Evolutionary conservation across 2,888 invertebrate species (phyloP).

Genomic region (Mactromeris polynyma): DNA sequence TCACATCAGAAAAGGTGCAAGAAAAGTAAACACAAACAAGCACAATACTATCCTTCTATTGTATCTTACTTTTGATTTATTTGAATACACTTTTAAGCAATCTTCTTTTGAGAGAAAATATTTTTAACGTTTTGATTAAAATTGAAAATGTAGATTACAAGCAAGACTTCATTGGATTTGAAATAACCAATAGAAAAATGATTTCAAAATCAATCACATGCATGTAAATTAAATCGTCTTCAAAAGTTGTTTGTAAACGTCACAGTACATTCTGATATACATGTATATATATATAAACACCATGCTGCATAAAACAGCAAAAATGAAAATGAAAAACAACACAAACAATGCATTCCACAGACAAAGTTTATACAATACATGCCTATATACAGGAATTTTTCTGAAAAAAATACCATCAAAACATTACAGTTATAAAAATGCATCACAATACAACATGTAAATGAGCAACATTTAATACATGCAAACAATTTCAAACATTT

Average conservation of each 20-base stretch:
- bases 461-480: neutral
- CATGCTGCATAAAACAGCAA: neutral
- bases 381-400: conserved; percentile 62
- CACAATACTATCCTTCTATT: too few relatives aligned
- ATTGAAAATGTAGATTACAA: too few relatives aligned
- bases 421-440: neutral
- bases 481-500: neutral
- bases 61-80: too few relatives aligned
- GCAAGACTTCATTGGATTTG: too few relatives aligned
- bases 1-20: neutral
- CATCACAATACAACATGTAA: neutral
- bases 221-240: too few relatives aligned
- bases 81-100: too few relatives aligned
- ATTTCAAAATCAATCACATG: too few relatives aligned
- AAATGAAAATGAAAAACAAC: neutral
- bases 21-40: neutral
- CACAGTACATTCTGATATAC: neutral
- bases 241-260: too few relatives aligned
- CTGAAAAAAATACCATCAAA: conserved; percentile 49
- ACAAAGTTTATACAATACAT: conserved; percentile 47
- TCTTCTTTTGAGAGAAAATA: too few relatives aligned
- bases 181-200: too few relatives aligned
- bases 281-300: too few relatives aligned
- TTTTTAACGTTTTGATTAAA: too few relatives aligned
- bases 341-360: conserved; percentile 19